Evolutionary conservation across 2,113 vertebrate species (phyloP), one percentile per base, ranked within the genome.

Genomic region (Oryzias curvinotus): DNA sequence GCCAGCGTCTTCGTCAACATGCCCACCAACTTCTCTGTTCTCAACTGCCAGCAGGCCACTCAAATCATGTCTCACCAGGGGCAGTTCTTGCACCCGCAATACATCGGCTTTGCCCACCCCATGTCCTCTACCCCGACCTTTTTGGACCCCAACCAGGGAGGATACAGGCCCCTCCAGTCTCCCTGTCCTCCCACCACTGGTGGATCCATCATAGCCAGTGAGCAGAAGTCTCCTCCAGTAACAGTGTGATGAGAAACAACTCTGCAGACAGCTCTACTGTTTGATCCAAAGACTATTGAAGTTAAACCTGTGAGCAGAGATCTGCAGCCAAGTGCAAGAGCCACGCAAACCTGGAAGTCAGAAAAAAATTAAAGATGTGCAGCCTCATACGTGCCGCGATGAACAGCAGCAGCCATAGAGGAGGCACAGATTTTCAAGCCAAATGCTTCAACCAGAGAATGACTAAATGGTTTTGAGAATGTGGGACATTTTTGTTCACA

Each of bases 31-130:
- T 99, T 97, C 91, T 99, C 97, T 0, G 94, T 99, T 66, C 93
- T 99, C 74, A 97, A 96, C 93, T 98, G 97, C 83, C 96, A 98
- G 89, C 96, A 98, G 88, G 97, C 96, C 54, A 96, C 96, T 0
- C 96, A 98, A 67, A 96, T 98, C 1, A 93, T 98, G 91, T 95
- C 95, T 0, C 96, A 98, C 74, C 96, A 98, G 81, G 96, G 95
- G 10, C 96, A 98, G 89, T 97, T 93, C 78, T 88, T 98, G 62
- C 97, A 99, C 68, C 95, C 96, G 0, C 96, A 96, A 49, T 99
- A 96, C 1, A 92, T 98, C 44, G 95, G 97, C 51, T 99, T 98
- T 0, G 90, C 96, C 0, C 90, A 98, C 74, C 93, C 96, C 0
- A 85, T 97, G 75, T 89, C 93, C 89, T 85, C 93, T 0, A 85